phyloP scores from a whole-genome alignment of 2,888 invertebrate genomes.

The Drepana falcataria region DNA sequence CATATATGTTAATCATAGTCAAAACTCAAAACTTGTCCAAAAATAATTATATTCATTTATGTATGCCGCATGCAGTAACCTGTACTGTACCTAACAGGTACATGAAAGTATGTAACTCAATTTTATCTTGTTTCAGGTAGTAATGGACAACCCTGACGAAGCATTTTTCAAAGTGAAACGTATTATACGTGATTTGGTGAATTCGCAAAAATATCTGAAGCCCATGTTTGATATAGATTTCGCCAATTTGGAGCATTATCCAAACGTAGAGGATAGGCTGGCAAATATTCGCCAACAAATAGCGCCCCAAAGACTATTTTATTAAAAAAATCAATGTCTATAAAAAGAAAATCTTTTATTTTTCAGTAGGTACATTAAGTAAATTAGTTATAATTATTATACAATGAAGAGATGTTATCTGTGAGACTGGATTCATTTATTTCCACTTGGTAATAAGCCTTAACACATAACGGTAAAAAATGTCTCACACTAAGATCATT shows the following conservation, averaged over 20 bases:
- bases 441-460: conserved; percentile 54
- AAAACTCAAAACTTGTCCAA: too few species aligned
- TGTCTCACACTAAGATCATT: conserved; percentile 51
- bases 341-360: conserved; percentile 56
- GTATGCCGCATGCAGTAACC: too few species aligned
- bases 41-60: too few species aligned
- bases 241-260: conserved; percentile 35
- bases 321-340: conserved; percentile 29
- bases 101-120: too few species aligned
- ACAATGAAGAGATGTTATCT: conserved; percentile 43
- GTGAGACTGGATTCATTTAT: conserved; percentile 47
- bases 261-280: conserved; percentile 41
- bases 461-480: conserved; percentile 39
- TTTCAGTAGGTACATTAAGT: conserved; percentile 48
- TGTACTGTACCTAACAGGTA: too few species aligned
- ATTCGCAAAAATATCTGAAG: conserved; percentile 39
- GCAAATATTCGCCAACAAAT: conserved; percentile 48
- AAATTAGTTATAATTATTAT: conserved; percentile 56
- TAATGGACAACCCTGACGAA: conserved; percentile 49
- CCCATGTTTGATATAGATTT: conserved; percentile 68
- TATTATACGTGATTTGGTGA: conserved; percentile 50
- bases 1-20: too few species aligned
- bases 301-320: conserved; percentile 52
- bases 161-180: conserved; percentile 52
- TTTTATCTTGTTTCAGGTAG: conserved; percentile 34